Base-by-base conservation (phyloP, 2,888 invertebrate genomes). In the Nowickia ferox region DNA sequence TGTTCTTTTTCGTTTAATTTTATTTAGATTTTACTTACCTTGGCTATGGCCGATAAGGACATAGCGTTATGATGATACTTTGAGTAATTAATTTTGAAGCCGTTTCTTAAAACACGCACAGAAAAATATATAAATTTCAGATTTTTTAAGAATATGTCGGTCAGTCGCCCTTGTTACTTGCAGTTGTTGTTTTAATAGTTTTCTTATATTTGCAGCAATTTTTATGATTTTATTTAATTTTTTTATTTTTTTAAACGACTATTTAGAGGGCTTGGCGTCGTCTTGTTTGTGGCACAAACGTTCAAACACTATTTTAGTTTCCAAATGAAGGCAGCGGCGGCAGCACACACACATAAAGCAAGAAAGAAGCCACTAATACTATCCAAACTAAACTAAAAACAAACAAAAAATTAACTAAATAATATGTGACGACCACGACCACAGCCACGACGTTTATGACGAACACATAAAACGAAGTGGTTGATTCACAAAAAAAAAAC, bases 1-100 rank as follows among this genome's bases (percentile, higher is more conserved):
- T 44, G 10, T 63, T 65, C 53, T 13, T 69, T 53, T 51, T 19
- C 22, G 9, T 22, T 44, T 11, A 19, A 55, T 15, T 15, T 55
- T 53, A 22, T 46, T 57, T 22, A 53, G 11, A 46, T 11, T 57
- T 55, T 13, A 89, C 91, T 93, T 94, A 95, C 95, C 95, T 95
- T 95, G 90, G 95, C 95, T 94, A 95, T 94, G 91, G 93, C 94
- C 93, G 95, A 93, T 84, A 93, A 91, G 91, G 93, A 94, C 93
- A 94, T 94, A 92, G 94, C 94, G 91, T 94, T 94, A 93, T 94
- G 95, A 92, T 94, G 95, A 92, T 95, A 95, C 94, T 95, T 95
- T 89, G 94, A 94, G 93, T 94, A 95, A 93, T 93, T 94, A 94
- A 95, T 95, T 94, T 95, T 95, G 94, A 90, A 90, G 93, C 92